Evolutionary conservation across 2,888 invertebrate genomes (phyloP).

Genomic region (Oscheius sp.): DNA sequence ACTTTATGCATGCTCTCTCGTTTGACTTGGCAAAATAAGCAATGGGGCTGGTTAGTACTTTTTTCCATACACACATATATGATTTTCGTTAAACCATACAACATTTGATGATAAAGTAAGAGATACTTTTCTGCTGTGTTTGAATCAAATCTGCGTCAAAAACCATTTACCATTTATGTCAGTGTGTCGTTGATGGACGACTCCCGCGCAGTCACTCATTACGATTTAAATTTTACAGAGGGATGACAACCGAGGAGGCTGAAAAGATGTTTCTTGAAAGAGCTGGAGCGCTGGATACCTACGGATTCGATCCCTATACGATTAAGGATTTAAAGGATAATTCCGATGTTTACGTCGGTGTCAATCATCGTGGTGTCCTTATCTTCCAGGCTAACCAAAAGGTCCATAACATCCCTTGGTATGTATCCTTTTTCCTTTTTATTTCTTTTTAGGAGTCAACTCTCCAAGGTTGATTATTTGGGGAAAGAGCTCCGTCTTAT

Average conservation of each 20-base stretch:
- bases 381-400: slow-evolving; percentile 92
- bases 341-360: slow-evolving; percentile 88
- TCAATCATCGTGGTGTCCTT: slow-evolving; percentile 92
- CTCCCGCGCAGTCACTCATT: too few species aligned
- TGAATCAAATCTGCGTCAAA: background rate
- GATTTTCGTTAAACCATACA: too few species aligned
- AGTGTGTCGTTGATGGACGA: background rate
- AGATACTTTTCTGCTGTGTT: too few species aligned
- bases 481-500: slow-evolving; percentile 97
- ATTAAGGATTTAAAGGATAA: slow-evolving; percentile 88
- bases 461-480: slow-evolving; percentile 89
- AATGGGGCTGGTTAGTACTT: too few species aligned
- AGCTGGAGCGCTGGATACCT: slow-evolving; percentile 80
- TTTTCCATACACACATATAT: too few species aligned
- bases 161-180: background rate
- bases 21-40: too few species aligned
- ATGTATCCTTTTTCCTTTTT: background rate
- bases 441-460: slow-evolving; percentile 76
- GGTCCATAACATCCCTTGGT: slow-evolving; percentile 94
- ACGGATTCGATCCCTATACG: slow-evolving; percentile 96
- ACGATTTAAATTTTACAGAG: too few species aligned
- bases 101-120: too few species aligned
- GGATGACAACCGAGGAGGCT: slow-evolving; percentile 85
- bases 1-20: too few species aligned
- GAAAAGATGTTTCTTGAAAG: slow-evolving; percentile 86